Percentiles rank a stretch among this genome's conserved stretches.
Conservation (phyloP, 1,140 invertebrate species). For the Zaprionus vittiger region DNA sequence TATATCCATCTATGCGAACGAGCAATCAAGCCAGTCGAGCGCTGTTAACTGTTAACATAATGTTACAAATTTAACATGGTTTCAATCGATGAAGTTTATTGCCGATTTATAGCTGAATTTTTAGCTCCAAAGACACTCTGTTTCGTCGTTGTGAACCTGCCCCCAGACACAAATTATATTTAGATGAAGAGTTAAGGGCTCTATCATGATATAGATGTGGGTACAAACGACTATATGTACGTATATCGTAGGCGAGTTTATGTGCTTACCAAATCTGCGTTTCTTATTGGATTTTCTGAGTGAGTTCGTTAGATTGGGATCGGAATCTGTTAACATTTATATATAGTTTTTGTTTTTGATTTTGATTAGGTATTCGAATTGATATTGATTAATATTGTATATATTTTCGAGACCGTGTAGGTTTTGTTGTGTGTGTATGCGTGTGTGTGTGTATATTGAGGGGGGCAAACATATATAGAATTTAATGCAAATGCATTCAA, state of each 20-base stretch:
- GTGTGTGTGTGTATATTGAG: conserved; percentile 15
- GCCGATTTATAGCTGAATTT: not conserved
- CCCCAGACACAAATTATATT: conserved; percentile 7
- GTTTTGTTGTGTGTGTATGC: conserved; percentile 15
- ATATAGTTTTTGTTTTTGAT: conserved; percentile 26
- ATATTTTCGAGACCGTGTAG: conserved; percentile 27
- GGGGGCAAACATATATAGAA: conserved; percentile 52
- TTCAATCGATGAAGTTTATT: not conserved
- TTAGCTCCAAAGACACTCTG: not conserved
- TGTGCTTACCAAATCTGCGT: conserved; percentile 83
- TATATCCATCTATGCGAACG: not conserved
- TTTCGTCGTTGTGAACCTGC: not conserved
- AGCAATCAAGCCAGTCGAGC: not conserved
- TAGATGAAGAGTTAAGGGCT: not conserved
- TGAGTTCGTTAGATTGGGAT: conserved; percentile 83
- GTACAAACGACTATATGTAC: conserved; percentile 21
- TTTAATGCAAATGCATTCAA: conserved; percentile 61
- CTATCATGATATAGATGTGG: not conserved
- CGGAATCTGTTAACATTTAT: conserved; percentile 71
- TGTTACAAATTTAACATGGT: not conserved
- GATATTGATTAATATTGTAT: conserved; percentile 34
- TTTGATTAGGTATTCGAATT: conserved; percentile 37
- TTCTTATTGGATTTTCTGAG: conserved; percentile 84
- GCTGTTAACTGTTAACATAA: not conserved
- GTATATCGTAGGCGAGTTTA: conserved; percentile 30